Percentiles rank a stretch among this genome's conserved stretches.
Conservation (phyloP, 2,797 vertebrate genomes). For the Rhincodon typus region DNA sequence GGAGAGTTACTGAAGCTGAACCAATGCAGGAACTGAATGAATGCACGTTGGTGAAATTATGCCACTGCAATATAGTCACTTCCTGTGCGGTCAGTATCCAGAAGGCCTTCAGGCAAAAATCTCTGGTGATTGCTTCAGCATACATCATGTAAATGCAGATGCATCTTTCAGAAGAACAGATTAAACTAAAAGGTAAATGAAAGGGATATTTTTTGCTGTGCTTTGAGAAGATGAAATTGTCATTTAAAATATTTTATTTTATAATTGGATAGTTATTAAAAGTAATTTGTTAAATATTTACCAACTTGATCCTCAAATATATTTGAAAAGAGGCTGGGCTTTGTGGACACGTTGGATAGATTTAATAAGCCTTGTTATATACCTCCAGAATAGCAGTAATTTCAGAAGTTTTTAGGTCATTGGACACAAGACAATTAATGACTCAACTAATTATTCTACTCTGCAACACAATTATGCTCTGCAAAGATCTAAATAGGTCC, state of each 20-base stretch:
- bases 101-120: not conserved
- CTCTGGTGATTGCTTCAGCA: not conserved
- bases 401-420: not conserved
- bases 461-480: not conserved
- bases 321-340: not conserved
- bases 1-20: not conserved
- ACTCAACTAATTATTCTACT: constrained; percentile 33
- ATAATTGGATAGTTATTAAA: not conserved
- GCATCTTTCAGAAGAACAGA: not conserved
- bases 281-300: not conserved
- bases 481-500: not conserved
- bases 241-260: not conserved
- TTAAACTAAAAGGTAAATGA: not conserved
- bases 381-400: not conserved
- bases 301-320: not conserved
- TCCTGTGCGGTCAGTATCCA: not conserved
- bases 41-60: not conserved
- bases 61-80: not conserved
- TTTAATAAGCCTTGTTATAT: not conserved
- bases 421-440: not conserved
- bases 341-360: not conserved
- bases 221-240: not conserved
- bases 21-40: not conserved
- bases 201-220: not conserved
- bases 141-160: not conserved